Conservation (phyloP, 2,888 invertebrate species). For the Arctia plantaginis region DNA sequence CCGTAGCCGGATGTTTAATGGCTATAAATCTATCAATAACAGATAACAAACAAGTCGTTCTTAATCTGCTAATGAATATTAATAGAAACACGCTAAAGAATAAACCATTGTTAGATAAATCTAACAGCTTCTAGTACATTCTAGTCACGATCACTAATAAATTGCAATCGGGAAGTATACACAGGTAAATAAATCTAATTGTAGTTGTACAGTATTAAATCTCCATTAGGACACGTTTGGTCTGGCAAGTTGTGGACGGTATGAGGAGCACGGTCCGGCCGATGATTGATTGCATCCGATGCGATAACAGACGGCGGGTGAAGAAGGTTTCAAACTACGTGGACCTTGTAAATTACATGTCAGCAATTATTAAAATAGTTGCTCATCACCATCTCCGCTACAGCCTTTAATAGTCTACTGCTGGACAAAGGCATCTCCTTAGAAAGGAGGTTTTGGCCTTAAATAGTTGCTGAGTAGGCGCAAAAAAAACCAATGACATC, state of each 20-base stretch:
- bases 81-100: slow-evolving; percentile 45
- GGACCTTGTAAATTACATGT: slow-evolving; percentile 26
- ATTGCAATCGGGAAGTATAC: slow-evolving; percentile 44
- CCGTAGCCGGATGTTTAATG: slow-evolving; percentile 3
- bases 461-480: too few relatives aligned
- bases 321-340: slow-evolving; percentile 25
- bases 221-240: slow-evolving; percentile 30
- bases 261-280: slow-evolving; percentile 4
- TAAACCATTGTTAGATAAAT: slow-evolving; percentile 51
- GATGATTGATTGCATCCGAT: slow-evolving; percentile 46
- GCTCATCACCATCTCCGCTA: too few relatives aligned
- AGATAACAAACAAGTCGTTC: slow-evolving; percentile 32
- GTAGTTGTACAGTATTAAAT: slow-evolving; percentile 21
- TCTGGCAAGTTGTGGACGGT: slow-evolving; percentile 17
- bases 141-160: slow-evolving; percentile 55
- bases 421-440: too few relatives aligned
- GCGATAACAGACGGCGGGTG: slow-evolving; percentile 37
- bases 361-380: slow-evolving; percentile 12
- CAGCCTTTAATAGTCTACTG: too few relatives aligned
- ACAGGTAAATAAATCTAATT: slow-evolving; percentile 40
- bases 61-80: slow-evolving; percentile 45
- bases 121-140: slow-evolving; percentile 28
- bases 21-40: slow-evolving; percentile 29
- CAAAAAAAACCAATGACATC: too few relatives aligned
- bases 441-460: too few relatives aligned